A percentile compares a stretch with the other conserved stretches of the same genome.
Conservation (phyloP, 2,113 vertebrate genomes). For the Ctenodactylus gundi region DNA sequence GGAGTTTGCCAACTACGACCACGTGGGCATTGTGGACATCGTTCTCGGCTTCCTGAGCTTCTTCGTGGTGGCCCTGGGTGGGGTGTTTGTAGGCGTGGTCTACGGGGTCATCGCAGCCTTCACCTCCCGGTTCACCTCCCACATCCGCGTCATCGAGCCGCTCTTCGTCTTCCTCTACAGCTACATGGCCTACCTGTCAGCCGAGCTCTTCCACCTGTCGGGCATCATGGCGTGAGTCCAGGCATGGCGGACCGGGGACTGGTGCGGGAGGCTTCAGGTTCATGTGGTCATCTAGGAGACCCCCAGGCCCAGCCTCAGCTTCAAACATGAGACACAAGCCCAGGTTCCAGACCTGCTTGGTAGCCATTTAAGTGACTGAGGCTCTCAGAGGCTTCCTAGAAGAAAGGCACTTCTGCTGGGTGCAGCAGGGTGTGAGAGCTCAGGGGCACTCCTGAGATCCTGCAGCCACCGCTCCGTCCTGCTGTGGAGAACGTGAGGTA, state of each 20-base stretch:
- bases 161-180: conserved; percentile 99
- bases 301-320: not conserved
- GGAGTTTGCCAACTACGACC: conserved; percentile 86
- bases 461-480: too few relatives aligned
- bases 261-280: not conserved
- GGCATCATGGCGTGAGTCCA: conserved; percentile 99
- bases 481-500: not conserved
- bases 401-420: not conserved
- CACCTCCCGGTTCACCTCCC: conserved; percentile 97
- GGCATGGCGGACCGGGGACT: accelerated
- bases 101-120: conserved; percentile 95
- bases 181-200: conserved; percentile 98
- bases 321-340: too few relatives aligned
- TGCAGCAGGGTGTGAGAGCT: not conserved
- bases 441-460: too few relatives aligned
- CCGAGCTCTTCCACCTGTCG: conserved; percentile 97
- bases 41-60: conserved; percentile 95
- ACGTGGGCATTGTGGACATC: conserved; percentile 87
- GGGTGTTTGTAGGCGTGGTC: conserved; percentile 93
- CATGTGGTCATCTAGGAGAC: not conserved
- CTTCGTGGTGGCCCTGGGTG: conserved; percentile 94
- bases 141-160: conserved; percentile 97
- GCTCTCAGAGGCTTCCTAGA: not conserved
- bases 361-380: not conserved
- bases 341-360: not conserved